Evolutionary conservation across 2,888 invertebrate genomes (phyloP), one percentile per base, ranked within the genome.

Genomic region (Malachius bipustulatus): DNA sequence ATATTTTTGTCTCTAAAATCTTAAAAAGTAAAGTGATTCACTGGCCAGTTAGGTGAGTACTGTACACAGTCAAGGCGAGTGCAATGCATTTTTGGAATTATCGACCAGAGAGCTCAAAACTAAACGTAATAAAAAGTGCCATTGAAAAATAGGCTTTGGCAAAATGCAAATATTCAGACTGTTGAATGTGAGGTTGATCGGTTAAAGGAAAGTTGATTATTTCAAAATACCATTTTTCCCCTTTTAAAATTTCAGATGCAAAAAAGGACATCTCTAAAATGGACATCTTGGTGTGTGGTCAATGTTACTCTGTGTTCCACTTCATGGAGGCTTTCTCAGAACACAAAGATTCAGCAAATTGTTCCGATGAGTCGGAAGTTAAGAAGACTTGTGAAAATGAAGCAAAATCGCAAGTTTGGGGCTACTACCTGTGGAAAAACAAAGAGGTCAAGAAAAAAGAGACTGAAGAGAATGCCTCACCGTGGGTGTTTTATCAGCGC

Each of bases 381-480:
- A 69, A 75, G 49, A 77, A 65, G 32, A 62, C 58, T 37, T 64
- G 79, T 28, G 60, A 79, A 72, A 73, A 73, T 56, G 84, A 84
- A 59, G 74, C 74, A 38, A 83, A 84, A 59, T 77, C 84, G 4
- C 82, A 84, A 63, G 80, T 85, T 6, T 85, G 87, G 85, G 85
- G 82, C 26, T 87, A 84, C 54, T 65, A 82, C 3, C 57, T 87
- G 27, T 87, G 85, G 85, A 87, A 87, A 53, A 70, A 70, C 38
- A 69, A 72, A 6, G 64, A 41, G 13, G 64, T 60, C 19, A 60
- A 64, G 1, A 61, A 65, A 4, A 71, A 67, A 35, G 47, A 45
- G 45, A 67, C 69, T 14, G 70, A 73, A 3, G 37, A 39, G 14
- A 36, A 37, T 4, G 50, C 50, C 10, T 42, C 55, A 49, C 79